phyloP scores from a whole-genome alignment of 2,888 invertebrate species.

The Muschampia plurimacula region DNA sequence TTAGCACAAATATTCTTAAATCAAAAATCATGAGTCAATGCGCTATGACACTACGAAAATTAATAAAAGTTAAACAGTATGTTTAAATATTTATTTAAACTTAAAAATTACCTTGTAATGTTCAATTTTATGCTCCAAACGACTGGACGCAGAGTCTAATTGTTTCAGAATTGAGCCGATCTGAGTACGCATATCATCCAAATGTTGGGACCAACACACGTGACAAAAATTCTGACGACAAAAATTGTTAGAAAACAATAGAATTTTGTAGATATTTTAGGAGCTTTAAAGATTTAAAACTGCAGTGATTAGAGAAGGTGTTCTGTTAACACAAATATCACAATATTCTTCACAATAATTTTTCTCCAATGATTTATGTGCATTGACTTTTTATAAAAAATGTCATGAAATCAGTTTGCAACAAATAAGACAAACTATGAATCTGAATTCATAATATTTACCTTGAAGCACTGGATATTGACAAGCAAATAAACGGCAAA shows the following conservation, averaged over 20 bases:
- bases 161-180: conserved; percentile 84
- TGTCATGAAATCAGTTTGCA: no score
- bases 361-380: no score
- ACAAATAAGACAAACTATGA: no score
- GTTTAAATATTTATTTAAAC: not conserved
- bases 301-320: not conserved
- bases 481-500: not conserved
- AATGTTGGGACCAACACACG: conserved; percentile 86
- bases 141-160: conserved; percentile 78
- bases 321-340: no score
- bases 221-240: conserved; percentile 83
- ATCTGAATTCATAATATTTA: no score
- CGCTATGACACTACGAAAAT: no score
- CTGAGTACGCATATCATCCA: conserved; percentile 85
- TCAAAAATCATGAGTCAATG: no score
- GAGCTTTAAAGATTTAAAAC: not conserved
- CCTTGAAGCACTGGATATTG: no score
- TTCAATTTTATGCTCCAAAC: conserved; percentile 84
- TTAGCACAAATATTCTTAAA: no score
- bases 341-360: no score
- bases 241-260: not conserved
- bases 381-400: no score
- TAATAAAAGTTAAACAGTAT: no score
- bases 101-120: conserved; percentile 77
- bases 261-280: not conserved